Conservation (phyloP, 2,888 invertebrate species). For the Drosophila incognita region DNA sequence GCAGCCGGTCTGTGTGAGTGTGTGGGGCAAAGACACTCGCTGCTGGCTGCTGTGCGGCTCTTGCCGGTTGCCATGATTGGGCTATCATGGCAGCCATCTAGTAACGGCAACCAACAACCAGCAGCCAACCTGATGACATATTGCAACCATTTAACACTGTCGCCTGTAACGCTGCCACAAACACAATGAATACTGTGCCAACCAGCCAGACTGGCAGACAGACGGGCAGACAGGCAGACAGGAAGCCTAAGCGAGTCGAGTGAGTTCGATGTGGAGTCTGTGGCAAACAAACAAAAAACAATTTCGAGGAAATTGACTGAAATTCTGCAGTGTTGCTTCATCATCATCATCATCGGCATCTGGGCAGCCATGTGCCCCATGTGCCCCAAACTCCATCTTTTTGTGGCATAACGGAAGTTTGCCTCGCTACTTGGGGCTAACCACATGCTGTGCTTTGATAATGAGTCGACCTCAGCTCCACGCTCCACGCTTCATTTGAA, state of each 20-base stretch:
- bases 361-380: slow-evolving; percentile 55
- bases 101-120: slow-evolving; percentile 50
- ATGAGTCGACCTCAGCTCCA: slow-evolving; percentile 62
- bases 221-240: slow-evolving; percentile 40
- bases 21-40: slow-evolving; percentile 26
- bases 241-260: slow-evolving; percentile 58
- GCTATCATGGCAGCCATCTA: slow-evolving; percentile 74
- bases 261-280: slow-evolving; percentile 38
- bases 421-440: slow-evolving; percentile 71
- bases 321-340: slow-evolving; percentile 81
- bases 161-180: slow-evolving; percentile 65
- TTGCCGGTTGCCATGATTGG: slow-evolving; percentile 65
- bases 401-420: slow-evolving; percentile 54
- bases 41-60: slow-evolving; percentile 20
- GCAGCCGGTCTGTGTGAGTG: slow-evolving; percentile 44
- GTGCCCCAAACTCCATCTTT: slow-evolving; percentile 32
- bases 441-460: slow-evolving; percentile 81
- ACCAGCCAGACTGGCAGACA: slow-evolving; percentile 36
- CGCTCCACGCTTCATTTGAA: slow-evolving; percentile 72
- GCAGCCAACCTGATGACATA: slow-evolving; percentile 80
- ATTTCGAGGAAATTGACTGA: slow-evolving; percentile 80
- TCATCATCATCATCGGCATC: slow-evolving; percentile 28
- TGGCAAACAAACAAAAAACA: slow-evolving; percentile 78
- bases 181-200: slow-evolving; percentile 70
- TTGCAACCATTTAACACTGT: slow-evolving; percentile 84